These are phyloP conservation scores for Tyto alba DNA, from an alignment of 2,113 vertebrate genomes.

Conservation along the genomic window DNA sequence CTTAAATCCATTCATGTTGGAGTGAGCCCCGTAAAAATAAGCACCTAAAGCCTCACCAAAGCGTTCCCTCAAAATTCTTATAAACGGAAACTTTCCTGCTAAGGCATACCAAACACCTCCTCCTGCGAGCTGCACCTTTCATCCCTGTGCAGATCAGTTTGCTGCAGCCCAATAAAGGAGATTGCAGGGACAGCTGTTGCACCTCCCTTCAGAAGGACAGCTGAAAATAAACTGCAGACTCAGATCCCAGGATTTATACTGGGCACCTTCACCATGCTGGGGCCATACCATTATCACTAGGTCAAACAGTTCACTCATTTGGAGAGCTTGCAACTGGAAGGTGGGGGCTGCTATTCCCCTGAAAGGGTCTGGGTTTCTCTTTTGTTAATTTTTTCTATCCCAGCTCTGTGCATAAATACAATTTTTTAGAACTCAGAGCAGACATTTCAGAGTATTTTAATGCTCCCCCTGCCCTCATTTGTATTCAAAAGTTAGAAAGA, in stretches of 20 bases:
- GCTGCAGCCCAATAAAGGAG: constrained; percentile 53
- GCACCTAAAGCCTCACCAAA: not conserved
- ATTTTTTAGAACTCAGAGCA: not conserved
- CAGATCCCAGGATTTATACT: constrained; percentile 21
- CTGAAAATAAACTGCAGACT: constrained; percentile 54
- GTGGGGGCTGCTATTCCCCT: not conserved
- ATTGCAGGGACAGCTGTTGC: constrained; percentile 42
- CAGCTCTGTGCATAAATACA: not conserved
- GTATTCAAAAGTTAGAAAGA: not conserved
- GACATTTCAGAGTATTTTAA: not conserved
- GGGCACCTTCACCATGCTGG: not conserved
- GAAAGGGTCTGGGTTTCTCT: not conserved
- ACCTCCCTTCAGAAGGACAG: constrained; percentile 2
- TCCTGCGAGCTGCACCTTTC: not conserved
- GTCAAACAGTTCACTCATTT: not conserved
- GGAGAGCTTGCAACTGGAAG: not conserved
- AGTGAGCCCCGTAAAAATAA: not conserved
- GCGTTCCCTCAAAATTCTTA: rapidly evolving
- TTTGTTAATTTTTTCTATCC: not conserved
- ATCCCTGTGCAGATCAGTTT: not conserved
- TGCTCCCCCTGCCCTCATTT: not conserved
- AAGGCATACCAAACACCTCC: not conserved
- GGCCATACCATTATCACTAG: not conserved
- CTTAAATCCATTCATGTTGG: not conserved
- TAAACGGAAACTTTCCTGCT: not conserved